Conservation (phyloP, 1,140 invertebrate species). For the Tetramorium simillimum region DNA sequence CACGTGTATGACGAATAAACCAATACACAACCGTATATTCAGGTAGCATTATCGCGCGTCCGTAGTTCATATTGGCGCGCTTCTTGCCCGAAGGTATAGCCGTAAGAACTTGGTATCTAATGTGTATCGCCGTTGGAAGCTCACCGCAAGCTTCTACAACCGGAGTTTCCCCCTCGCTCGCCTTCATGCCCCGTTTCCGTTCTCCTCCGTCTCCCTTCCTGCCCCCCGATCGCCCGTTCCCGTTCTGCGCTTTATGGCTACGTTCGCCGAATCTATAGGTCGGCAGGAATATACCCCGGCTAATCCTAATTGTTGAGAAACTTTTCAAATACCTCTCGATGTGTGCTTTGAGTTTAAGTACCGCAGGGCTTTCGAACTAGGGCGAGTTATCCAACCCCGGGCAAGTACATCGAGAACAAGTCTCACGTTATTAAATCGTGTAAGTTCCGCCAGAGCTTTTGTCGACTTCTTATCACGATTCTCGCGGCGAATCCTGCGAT, state of each 20-base stretch:
- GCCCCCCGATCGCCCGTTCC: slow-evolving; percentile 4
- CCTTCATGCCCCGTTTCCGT: not conserved
- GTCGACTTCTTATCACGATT: slow-evolving; percentile 40
- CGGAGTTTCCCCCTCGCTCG: slow-evolving; percentile 14
- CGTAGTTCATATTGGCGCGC: slow-evolving; percentile 71
- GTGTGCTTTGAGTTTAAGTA: slow-evolving; percentile 69
- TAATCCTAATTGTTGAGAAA: slow-evolving; percentile 77
- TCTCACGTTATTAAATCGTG: slow-evolving; percentile 54
- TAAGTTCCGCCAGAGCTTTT: slow-evolving; percentile 31
- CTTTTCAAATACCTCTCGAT: slow-evolving; percentile 74
- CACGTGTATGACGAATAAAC: not conserved
- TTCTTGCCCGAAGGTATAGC: slow-evolving; percentile 63
- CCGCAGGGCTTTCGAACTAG: slow-evolving; percentile 64
- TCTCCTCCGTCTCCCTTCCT: not conserved
- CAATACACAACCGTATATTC: slow-evolving; percentile 37
- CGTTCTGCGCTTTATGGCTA: slow-evolving; percentile 67
- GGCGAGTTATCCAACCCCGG: slow-evolving; percentile 59
- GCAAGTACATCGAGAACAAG: slow-evolving; percentile 64
- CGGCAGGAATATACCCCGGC: slow-evolving; percentile 50
- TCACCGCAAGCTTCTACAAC: slow-evolving; percentile 68
- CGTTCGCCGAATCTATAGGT: slow-evolving; percentile 70
- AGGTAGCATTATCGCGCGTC: slow-evolving; percentile 62
- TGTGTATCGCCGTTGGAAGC: slow-evolving; percentile 77
- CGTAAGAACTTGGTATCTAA: slow-evolving; percentile 78
- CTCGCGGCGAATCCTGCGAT: not conserved